A percentile compares a stretch with the other conserved stretches of the same genome.
phyloP scores from a whole-genome alignment of 2,113 vertebrate genomes.

The Sigmodon hispidus region DNA sequence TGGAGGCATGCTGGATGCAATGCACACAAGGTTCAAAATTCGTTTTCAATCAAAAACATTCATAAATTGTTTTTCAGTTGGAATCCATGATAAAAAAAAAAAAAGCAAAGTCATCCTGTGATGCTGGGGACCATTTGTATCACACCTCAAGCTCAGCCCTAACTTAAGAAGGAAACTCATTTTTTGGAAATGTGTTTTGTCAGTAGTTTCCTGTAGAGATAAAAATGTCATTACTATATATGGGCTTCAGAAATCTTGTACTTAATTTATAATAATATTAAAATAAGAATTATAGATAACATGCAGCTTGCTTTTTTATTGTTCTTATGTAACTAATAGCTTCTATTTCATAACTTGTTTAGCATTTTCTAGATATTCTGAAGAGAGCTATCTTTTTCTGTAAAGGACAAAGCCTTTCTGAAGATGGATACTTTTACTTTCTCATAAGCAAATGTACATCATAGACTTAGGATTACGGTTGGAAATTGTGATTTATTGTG shows the following conservation, averaged over 20 bases:
- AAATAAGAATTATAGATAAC: neutral
- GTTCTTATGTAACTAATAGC: neutral
- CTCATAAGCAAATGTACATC: constrained; percentile 85
- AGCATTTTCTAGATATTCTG: neutral
- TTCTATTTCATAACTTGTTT: neutral
- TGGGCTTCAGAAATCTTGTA: constrained; percentile 5
- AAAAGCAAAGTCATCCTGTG: neutral
- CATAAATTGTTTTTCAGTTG: constrained; percentile 66
- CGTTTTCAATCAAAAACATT: constrained; percentile 61
- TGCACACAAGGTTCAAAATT: constrained; percentile 46
- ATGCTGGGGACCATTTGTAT: neutral
- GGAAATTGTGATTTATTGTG: constrained; percentile 86
- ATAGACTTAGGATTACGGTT: constrained; percentile 82
- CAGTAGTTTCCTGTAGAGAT: neutral
- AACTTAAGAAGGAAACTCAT: neutral
- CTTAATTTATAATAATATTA: neutral
- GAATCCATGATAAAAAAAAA: constrained; percentile 46
- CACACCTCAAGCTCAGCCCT: neutral
- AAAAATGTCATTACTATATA: neutral
- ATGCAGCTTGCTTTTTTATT: neutral
- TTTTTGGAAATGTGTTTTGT: constrained; percentile 20
- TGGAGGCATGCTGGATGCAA: neutral
- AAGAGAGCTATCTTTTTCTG: constrained; percentile 64
- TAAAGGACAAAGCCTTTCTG: constrained; percentile 80
- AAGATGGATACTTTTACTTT: constrained; percentile 85